phyloP scores from a whole-genome alignment of 2,888 invertebrate genomes.

The Carterocephalus palaemon region DNA sequence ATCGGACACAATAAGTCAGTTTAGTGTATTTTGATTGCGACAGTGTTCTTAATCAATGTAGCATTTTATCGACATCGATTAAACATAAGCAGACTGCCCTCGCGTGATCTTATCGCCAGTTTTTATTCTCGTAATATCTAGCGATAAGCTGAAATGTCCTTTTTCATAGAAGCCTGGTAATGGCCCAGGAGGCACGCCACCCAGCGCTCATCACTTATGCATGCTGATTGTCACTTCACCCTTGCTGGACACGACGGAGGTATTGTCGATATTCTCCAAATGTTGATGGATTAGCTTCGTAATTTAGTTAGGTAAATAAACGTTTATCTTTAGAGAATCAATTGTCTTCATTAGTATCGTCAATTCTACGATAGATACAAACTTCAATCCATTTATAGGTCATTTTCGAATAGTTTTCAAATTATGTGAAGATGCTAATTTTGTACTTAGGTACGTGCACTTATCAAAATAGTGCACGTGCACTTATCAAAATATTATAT shows the following conservation, averaged over 20 bases:
- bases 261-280: slow-evolving; percentile 20
- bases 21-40: too few relatives aligned
- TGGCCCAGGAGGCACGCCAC: slow-evolving; percentile 71
- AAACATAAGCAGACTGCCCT: slow-evolving; percentile 33
- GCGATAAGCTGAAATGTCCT: slow-evolving; percentile 76
- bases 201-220: slow-evolving; percentile 70
- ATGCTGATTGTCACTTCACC: slow-evolving; percentile 73
- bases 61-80: slow-evolving; percentile 35
- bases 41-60: too few relatives aligned
- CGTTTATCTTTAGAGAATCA: slow-evolving; percentile 1
- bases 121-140: slow-evolving; percentile 78
- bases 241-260: slow-evolving; percentile 46
- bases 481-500: too few relatives aligned
- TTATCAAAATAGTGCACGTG: too few relatives aligned
- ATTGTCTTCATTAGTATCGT: slow-evolving; percentile 6
- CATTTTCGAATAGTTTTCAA: too few relatives aligned
- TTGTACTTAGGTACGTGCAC: too few relatives aligned
- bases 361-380: background rate
- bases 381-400: too few relatives aligned
- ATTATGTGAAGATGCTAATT: too few relatives aligned
- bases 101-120: slow-evolving; percentile 68
- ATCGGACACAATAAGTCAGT: too few relatives aligned
- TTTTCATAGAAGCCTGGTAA: slow-evolving; percentile 77
- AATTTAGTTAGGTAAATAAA: slow-evolving; percentile 17
- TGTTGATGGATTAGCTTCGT: slow-evolving; percentile 14